Conservation (phyloP, 2,888 invertebrate species). For the Thelaira solivaga region DNA sequence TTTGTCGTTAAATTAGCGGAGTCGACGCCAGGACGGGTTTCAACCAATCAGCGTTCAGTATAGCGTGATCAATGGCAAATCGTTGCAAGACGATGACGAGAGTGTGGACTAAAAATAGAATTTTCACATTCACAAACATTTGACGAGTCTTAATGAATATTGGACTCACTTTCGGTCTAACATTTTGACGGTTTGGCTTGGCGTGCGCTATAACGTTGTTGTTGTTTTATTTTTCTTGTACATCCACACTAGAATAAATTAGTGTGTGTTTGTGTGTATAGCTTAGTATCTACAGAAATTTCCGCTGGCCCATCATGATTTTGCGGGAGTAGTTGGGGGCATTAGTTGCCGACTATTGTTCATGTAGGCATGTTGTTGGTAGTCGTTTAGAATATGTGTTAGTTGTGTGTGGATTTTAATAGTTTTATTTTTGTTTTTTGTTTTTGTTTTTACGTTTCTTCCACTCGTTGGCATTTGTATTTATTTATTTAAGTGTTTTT, state of each 20-base stretch:
- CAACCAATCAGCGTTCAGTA: conserved; percentile 60
- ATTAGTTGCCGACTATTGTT: conserved; percentile 24
- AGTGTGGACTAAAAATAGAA: conserved; percentile 65
- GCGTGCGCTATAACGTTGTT: conserved; percentile 41
- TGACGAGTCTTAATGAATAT: conserved; percentile 57
- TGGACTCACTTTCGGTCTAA: conserved; percentile 57
- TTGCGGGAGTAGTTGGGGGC: conserved; percentile 1
- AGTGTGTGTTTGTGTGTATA: not conserved
- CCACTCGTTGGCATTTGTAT: conserved; percentile 43
- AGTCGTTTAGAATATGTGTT: conserved; percentile 61
- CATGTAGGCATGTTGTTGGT: conserved; percentile 41
- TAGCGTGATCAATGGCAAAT: conserved; percentile 65
- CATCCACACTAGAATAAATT: too few relatives aligned
- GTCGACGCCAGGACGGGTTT: conserved; percentile 9
- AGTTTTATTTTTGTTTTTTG: conserved; percentile 34
- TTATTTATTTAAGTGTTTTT: conserved; percentile 37
- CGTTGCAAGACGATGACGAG: conserved; percentile 58
- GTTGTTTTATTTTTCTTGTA: not conserved
- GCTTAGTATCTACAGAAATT: not conserved
- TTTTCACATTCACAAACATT: conserved; percentile 54
- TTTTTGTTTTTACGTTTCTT: conserved; percentile 6
- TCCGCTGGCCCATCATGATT: not conserved
- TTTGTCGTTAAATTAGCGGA: conserved; percentile 29
- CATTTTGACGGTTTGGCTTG: conserved; percentile 40
- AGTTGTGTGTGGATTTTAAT: conserved; percentile 59